These are phyloP conservation scores for Petrosia ficiformis DNA, from an alignment of 37 sponge, comb jelly and placozoan genomes.

Conservation along the genomic window DNA sequence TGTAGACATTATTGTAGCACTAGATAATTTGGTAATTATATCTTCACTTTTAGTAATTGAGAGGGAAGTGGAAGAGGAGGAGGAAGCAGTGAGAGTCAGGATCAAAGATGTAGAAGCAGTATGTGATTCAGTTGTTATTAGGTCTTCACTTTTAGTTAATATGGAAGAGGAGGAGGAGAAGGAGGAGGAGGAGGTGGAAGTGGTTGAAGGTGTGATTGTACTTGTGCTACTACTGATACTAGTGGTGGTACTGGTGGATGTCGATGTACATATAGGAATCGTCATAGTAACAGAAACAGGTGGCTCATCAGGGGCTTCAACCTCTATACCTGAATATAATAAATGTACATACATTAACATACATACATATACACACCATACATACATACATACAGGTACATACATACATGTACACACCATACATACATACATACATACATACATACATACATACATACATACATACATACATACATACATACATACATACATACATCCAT, in stretches of 20 bases:
- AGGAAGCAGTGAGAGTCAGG: not conserved
- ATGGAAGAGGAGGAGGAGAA: not conserved
- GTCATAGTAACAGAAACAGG: slow-evolving; percentile 1
- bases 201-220: not conserved
- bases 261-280: not conserved
- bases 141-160: no score
- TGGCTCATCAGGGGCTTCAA: not conserved
- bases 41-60: no score
- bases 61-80: not conserved
- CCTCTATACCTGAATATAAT: not conserved
- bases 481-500: no score
- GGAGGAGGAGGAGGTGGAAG: slow-evolving; percentile 14
- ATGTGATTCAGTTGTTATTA: not conserved
- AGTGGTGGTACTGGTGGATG: not conserved
- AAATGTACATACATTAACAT: not conserved
- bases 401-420: no score
- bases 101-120: slow-evolving; percentile 1
- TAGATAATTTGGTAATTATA: no score
- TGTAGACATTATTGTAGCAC: no score
- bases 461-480: no score
- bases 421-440: no score
- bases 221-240: no score
- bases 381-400: no score
- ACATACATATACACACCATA: not conserved
- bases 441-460: no score